Evolutionary conservation across 2,888 invertebrate genomes (phyloP).

Genomic region (Tachina fera): DNA sequence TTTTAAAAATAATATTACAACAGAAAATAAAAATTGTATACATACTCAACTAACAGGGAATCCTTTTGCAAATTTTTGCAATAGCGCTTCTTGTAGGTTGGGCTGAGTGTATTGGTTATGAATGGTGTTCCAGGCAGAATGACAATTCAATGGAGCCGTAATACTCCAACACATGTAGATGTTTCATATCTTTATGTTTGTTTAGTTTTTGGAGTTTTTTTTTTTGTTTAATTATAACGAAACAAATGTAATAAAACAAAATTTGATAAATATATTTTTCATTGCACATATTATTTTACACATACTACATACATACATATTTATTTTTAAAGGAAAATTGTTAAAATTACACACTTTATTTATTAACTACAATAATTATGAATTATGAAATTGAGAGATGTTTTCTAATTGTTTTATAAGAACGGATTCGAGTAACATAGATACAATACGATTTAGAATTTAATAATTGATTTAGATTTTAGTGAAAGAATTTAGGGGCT

Average conservation of each 20-base stretch:
- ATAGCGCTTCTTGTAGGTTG: conserved; percentile 65
- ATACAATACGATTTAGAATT: too few relatives aligned
- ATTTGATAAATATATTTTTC: conserved; percentile 42
- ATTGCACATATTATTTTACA: not conserved
- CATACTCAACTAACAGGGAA: conserved; percentile 68
- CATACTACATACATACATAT: not conserved
- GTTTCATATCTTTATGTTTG: conserved; percentile 60
- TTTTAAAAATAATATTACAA: conserved; percentile 17
- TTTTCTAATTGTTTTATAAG: not conserved
- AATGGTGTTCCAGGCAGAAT: conserved; percentile 62
- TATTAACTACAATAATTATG: conserved; percentile 8
- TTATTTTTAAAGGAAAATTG: conserved; percentile 5
- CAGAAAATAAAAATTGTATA: conserved; percentile 44
- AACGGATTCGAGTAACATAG: not conserved
- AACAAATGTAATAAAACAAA: conserved; percentile 52
- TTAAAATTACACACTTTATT: conserved; percentile 23
- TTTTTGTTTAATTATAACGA: conserved; percentile 37
- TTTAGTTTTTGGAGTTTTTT: not conserved
- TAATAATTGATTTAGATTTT: not conserved
- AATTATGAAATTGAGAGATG: conserved; percentile 4
- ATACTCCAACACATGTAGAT: conserved; percentile 67
- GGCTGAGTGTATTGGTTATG: conserved; percentile 65
- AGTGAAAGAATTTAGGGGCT: not conserved
- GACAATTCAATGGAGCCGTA: conserved; percentile 61
- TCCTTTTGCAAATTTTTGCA: conserved; percentile 60